Conservation (phyloP, 1,140 invertebrate species). For the Paraescarpia echinospica region DNA sequence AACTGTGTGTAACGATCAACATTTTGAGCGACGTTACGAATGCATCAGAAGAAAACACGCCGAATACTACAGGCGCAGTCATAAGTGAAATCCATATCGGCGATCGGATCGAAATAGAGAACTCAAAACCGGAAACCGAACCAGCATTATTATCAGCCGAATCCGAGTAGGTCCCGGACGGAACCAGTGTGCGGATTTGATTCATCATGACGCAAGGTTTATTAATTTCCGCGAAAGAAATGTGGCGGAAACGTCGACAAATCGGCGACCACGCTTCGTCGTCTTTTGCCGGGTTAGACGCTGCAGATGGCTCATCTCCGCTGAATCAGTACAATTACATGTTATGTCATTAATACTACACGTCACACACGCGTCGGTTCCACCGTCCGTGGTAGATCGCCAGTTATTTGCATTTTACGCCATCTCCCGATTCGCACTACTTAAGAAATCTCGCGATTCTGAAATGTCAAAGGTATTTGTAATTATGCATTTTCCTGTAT, state of each 20-base stretch:
- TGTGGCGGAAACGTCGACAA: background rate
- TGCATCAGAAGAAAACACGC: background rate
- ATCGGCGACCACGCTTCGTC: background rate
- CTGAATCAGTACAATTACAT: background rate
- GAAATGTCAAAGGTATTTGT: background rate
- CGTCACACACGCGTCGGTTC: background rate
- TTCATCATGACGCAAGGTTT: background rate
- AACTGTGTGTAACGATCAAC: background rate
- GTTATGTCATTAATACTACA: background rate
- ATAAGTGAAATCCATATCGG: background rate
- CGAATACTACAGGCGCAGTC: background rate
- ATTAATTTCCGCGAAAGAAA: slow-evolving; percentile 1
- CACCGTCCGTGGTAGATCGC: background rate
- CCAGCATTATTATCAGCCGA: background rate
- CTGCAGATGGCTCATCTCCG: background rate
- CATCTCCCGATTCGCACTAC: background rate
- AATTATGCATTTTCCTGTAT: background rate
- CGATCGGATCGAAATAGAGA: background rate
- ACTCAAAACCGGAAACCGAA: background rate
- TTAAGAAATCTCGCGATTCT: no score
- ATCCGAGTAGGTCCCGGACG: background rate
- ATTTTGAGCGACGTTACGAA: background rate
- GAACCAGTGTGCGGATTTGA: background rate
- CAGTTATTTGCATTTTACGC: background rate
- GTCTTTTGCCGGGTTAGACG: background rate